Evolutionary conservation across 2,888 invertebrate species (phyloP).

Genomic region (Sialis fuliginosa): DNA sequence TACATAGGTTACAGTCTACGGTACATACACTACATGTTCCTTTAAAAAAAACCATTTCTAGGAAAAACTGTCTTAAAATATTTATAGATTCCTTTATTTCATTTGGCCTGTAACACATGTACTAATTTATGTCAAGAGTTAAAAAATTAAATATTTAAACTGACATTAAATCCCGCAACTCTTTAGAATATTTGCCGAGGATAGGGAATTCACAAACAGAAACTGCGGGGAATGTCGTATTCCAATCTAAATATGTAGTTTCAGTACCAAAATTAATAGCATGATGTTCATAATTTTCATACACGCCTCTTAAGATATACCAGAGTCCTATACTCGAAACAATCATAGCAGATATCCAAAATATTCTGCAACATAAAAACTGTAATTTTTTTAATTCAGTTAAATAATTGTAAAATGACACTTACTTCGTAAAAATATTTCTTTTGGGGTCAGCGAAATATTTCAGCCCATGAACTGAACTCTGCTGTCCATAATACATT

Average conservation of each 20-base stretch:
- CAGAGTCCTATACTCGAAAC: conserved; percentile 27
- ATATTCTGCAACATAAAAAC: conserved; percentile 24
- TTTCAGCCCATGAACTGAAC: conserved; percentile 20
- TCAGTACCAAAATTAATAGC: conserved; percentile 29
- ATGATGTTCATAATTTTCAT: conserved; percentile 31
- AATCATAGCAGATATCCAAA: conserved; percentile 33
- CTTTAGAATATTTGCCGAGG: too few relatives aligned
- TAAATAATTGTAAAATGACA: not conserved
- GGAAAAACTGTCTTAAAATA: too few relatives aligned
- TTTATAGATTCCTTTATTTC: too few relatives aligned
- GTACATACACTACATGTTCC: too few relatives aligned
- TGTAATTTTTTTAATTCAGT: not conserved
- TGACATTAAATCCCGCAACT: too few relatives aligned
- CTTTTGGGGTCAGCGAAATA: conserved; percentile 17
- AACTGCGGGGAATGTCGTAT: conserved; percentile 42
- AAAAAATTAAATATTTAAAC: too few relatives aligned
- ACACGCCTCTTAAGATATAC: conserved; percentile 29
- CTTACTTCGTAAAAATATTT: conserved; percentile 16
- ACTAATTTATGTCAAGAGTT: too few relatives aligned
- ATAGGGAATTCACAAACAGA: conserved; percentile 33
- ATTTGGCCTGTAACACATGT: too few relatives aligned
- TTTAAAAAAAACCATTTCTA: too few relatives aligned
- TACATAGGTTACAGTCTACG: too few relatives aligned
- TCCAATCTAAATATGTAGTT: conserved; percentile 41
- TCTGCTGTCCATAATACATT: conserved; percentile 17